A percentile compares a stretch with the other conserved stretches of the same genome.
Evolutionary conservation across 2,113 vertebrate genomes (phyloP).

Genomic region (Chitala chitala): DNA sequence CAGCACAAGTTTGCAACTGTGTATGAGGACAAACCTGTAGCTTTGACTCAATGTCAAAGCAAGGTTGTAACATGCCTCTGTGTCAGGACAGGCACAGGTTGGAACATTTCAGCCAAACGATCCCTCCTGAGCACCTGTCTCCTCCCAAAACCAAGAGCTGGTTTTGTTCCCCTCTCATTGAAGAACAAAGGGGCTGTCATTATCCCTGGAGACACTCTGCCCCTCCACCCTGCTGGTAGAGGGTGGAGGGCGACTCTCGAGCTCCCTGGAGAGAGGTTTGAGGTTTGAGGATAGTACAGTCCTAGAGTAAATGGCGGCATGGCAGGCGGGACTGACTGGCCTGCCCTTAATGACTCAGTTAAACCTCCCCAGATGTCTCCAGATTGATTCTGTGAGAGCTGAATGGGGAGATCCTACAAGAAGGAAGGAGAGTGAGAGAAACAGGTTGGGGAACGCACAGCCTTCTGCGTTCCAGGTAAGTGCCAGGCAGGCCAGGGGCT

Average conservation of each 20-base stretch:
- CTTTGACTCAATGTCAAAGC: too few relatives aligned
- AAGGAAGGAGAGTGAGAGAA: slow-evolving; percentile 42
- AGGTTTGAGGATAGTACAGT: slow-evolving; percentile 11
- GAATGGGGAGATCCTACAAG: slow-evolving; percentile 25
- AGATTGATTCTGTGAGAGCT: slow-evolving; percentile 52
- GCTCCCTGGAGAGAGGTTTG: slow-evolving; percentile 44
- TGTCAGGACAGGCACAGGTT: background rate
- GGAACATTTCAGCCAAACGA: background rate
- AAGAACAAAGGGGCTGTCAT: slow-evolving; percentile 46
- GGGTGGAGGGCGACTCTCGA: background rate
- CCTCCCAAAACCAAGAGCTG: slow-evolving; percentile 16
- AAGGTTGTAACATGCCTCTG: too few relatives aligned
- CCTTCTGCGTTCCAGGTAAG: slow-evolving; percentile 29
- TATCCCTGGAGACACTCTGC: slow-evolving; percentile 42
- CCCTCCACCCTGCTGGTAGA: slow-evolving; percentile 34
- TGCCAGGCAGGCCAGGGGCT: slow-evolving; percentile 41
- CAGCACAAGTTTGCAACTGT: background rate
- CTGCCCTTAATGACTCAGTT: slow-evolving; percentile 62
- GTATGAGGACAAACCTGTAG: background rate
- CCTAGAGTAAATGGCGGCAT: slow-evolving; percentile 29
- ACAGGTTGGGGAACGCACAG: slow-evolving; percentile 35
- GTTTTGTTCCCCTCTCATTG: slow-evolving; percentile 33
- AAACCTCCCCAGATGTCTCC: slow-evolving; percentile 64
- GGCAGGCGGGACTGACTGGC: slow-evolving; percentile 41
- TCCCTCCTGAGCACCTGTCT: slow-evolving; percentile 32